Conservation (phyloP, 1,140 invertebrate species). For the Bombyx mandarina region DNA sequence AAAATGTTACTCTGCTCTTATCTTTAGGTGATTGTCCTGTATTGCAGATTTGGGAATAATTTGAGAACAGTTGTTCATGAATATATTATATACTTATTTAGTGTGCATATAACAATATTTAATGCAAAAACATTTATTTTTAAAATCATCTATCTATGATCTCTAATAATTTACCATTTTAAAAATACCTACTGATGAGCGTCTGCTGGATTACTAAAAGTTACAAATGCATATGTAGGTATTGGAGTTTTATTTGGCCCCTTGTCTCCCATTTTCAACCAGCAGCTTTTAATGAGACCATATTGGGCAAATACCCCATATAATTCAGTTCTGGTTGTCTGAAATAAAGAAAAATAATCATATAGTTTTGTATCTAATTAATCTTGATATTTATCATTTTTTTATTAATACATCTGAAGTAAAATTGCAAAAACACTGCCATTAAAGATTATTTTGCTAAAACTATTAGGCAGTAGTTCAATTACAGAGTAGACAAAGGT, state of each 20-base stretch:
- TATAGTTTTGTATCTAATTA: neutral
- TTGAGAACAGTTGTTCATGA: too few species aligned
- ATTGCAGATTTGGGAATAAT: too few species aligned
- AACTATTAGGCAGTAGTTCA: neutral
- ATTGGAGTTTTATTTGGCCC: slow-evolving; percentile 29
- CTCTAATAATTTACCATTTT: too few species aligned
- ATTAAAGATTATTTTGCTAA: neutral
- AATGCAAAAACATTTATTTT: too few species aligned
- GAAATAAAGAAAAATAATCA: slow-evolving; percentile 10
- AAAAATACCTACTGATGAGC: slow-evolving; percentile 43
- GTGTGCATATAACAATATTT: too few species aligned
- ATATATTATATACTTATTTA: too few species aligned
- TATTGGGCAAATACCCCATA: slow-evolving; percentile 58
- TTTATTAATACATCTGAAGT: neutral
- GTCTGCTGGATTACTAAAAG: slow-evolving; percentile 51
- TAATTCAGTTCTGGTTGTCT: slow-evolving; percentile 52
- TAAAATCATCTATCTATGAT: too few species aligned
- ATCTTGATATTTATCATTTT: neutral
- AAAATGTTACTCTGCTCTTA: too few species aligned
- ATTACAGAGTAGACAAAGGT: neutral
- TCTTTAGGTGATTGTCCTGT: too few species aligned
- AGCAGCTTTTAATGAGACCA: slow-evolving; percentile 58
- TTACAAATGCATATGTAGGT: slow-evolving; percentile 56
- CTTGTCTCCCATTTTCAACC: slow-evolving; percentile 47
- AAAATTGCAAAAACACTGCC: neutral